Percentiles rank a stretch among this genome's conserved stretches.
Conservation (phyloP, 2,797 vertebrate species). For the Propithecus deckenii region DNA sequence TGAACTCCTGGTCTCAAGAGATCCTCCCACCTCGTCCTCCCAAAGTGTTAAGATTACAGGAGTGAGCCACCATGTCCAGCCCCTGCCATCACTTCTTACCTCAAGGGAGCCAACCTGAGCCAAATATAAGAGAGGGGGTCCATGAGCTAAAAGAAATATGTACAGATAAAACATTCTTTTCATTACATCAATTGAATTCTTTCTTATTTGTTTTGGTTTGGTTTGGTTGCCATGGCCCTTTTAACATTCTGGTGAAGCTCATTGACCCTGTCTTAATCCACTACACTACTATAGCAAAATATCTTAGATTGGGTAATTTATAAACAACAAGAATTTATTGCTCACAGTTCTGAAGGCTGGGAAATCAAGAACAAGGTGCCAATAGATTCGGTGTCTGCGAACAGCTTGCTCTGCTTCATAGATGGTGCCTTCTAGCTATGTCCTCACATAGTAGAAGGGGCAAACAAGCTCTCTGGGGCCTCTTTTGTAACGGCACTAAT, state of each 20-base stretch:
- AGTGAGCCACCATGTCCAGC: neutral
- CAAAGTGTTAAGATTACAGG: neutral
- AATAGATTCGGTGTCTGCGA: neutral
- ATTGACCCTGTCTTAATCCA: neutral
- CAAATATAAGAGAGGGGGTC: neutral
- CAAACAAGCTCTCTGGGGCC: neutral
- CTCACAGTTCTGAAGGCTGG: neutral
- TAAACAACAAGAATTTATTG: neutral
- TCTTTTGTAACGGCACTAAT: neutral
- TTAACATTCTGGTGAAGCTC: neutral
- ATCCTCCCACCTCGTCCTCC: neutral
- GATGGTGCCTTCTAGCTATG: neutral
- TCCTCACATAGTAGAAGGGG: neutral
- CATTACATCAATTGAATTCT: neutral
- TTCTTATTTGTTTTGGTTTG: neutral
- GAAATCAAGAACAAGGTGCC: neutral
- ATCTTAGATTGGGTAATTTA: neutral
- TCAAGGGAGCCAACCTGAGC: neutral
- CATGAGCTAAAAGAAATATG: neutral
- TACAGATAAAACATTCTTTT: neutral
- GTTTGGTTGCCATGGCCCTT: neutral
- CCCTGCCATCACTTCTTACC: neutral
- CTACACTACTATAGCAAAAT: neutral
- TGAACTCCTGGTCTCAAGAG: neutral
- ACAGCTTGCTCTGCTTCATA: neutral